Evolutionary conservation across 2,113 vertebrate genomes (phyloP).

Genomic region (Tor tambroides): DNA sequence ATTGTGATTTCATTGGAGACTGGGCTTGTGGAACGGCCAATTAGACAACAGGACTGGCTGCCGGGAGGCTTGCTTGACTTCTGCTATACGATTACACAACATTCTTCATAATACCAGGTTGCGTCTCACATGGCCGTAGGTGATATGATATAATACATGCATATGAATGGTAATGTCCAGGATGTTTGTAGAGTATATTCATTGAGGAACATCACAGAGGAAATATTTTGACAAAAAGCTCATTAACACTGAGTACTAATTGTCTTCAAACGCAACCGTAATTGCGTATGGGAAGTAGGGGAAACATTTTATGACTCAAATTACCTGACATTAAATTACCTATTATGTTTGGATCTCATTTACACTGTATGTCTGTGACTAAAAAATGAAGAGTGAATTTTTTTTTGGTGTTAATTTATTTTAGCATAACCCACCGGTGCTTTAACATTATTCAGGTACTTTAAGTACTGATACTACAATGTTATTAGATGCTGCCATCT

Average conservation of each 20-base stretch:
- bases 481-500: not conserved
- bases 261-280: not conserved
- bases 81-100: not conserved
- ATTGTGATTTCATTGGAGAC: not conserved
- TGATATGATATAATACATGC: not conserved
- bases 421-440: not conserved
- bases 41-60: not conserved
- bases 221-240: conserved; percentile 6
- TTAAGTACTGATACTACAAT: not conserved
- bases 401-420: not conserved
- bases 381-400: no score
- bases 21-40: not conserved
- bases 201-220: not conserved
- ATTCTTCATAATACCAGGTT: not conserved
- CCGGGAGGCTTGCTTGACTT: not conserved
- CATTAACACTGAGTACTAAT: not conserved
- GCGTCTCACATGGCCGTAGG: not conserved
- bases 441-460: conserved; percentile 4
- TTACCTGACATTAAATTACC: no score
- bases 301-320: not conserved
- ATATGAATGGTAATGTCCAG: not conserved
- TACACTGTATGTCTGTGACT: no score
- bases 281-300: not conserved
- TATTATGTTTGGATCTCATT: not conserved
- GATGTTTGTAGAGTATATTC: not conserved